A percentile compares a stretch with the other conserved stretches of the same genome.
These are phyloP conservation scores for Lordiphosa stackelbergi DNA, from an alignment of 1,140 invertebrate species.

Conservation along the genomic window DNA sequence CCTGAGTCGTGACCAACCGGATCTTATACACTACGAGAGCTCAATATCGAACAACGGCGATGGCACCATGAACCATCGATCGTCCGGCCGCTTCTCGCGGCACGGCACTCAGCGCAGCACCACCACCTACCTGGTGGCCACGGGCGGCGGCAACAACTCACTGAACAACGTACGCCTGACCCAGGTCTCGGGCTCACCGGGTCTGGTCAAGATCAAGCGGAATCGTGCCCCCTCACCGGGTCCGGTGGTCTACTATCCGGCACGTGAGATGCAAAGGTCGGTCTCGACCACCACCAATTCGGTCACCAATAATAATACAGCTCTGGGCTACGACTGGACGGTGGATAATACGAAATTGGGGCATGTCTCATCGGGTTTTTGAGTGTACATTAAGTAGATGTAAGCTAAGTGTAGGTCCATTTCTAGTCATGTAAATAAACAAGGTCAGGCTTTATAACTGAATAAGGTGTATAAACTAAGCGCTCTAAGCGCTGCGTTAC, in stretches of 20 bases:
- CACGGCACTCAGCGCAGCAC: slow-evolving; percentile 80
- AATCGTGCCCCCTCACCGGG: slow-evolving; percentile 79
- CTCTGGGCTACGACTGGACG: slow-evolving; percentile 67
- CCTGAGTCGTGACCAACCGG: slow-evolving; percentile 82
- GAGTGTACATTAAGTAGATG: slow-evolving; percentile 17
- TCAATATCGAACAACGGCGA: slow-evolving; percentile 87
- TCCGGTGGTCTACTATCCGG: slow-evolving; percentile 84
- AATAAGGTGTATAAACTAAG: slow-evolving; percentile 40
- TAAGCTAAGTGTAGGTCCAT: slow-evolving; percentile 27
- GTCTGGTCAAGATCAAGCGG: slow-evolving; percentile 66
- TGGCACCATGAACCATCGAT: slow-evolving; percentile 79
- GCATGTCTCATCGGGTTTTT: slow-evolving; percentile 69
- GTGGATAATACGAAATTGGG: slow-evolving; percentile 59
- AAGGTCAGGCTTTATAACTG: slow-evolving; percentile 20
- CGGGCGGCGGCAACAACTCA: slow-evolving; percentile 74
- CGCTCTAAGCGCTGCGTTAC: slow-evolving; percentile 68
- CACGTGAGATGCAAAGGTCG: slow-evolving; percentile 70
- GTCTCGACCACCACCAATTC: slow-evolving; percentile 51
- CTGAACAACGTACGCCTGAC: slow-evolving; percentile 64
- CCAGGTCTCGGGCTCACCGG: slow-evolving; percentile 60
- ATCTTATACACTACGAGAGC: slow-evolving; percentile 88
- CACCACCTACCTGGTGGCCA: slow-evolving; percentile 69
- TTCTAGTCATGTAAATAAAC: slow-evolving; percentile 27
- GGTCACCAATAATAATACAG: slow-evolving; percentile 67
- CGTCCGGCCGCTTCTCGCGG: slow-evolving; percentile 83